Conservation (phyloP, 2,797 vertebrate genomes). For the Rhynchonycteris naso region DNA sequence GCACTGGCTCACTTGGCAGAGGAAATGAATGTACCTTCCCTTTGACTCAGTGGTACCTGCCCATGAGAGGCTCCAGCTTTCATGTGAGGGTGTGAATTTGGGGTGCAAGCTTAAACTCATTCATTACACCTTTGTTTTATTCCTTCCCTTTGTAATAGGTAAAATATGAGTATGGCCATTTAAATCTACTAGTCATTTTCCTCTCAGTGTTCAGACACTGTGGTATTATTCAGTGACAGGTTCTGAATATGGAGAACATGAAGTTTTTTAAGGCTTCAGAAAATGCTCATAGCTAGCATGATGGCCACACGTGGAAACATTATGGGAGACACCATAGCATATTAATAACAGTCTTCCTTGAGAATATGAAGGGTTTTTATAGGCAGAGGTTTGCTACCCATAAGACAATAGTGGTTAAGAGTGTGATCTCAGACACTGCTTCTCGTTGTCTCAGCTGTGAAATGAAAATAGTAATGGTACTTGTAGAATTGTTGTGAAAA, state of each 20-base stretch:
- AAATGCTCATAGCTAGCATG: background rate
- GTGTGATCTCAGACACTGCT: background rate
- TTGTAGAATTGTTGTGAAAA: background rate
- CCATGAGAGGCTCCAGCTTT: background rate
- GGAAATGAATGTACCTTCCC: rapidly evolving
- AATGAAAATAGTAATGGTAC: background rate
- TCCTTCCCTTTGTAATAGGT: background rate
- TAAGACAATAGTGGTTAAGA: background rate
- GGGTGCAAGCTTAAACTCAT: background rate
- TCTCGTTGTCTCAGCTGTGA: background rate
- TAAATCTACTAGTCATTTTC: background rate
- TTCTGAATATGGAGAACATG: background rate
- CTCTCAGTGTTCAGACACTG: background rate
- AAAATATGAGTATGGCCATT: background rate
- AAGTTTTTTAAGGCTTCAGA: background rate
- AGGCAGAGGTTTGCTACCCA: background rate
- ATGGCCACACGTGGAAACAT: background rate
- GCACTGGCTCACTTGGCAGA: rapidly evolving
- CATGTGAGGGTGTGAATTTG: background rate
- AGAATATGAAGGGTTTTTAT: background rate
- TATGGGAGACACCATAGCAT: background rate
- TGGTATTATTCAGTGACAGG: background rate
- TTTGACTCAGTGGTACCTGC: background rate
- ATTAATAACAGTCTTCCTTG: background rate
- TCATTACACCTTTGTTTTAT: background rate